Evolutionary conservation across 2,113 vertebrate genomes (phyloP).

Genomic region (Odocoileus hemionus): DNA sequence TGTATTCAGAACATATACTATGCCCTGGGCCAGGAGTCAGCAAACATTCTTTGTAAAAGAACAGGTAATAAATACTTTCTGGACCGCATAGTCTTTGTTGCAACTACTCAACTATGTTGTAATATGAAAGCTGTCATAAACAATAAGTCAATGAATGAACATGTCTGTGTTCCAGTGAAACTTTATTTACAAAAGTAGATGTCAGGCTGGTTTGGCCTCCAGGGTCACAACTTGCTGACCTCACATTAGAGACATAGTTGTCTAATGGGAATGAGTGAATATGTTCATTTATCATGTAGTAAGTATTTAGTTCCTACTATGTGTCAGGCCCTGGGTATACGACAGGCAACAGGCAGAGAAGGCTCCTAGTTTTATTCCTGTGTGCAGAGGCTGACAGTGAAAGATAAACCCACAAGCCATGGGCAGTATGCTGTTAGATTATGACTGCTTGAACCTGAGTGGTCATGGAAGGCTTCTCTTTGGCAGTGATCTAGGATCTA

Average conservation of each 20-base stretch:
- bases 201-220: not conserved
- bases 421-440: not conserved
- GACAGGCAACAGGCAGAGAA: not conserved
- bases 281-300: not conserved
- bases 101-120: not conserved
- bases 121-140: not conserved
- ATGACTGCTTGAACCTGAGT: not conserved
- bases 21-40: not conserved
- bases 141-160: not conserved
- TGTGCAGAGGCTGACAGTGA: not conserved
- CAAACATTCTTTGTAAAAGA: not conserved
- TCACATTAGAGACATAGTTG: not conserved
- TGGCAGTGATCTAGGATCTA: not conserved
- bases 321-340: not conserved
- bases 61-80: not conserved
- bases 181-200: not conserved
- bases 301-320: not conserved
- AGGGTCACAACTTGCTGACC: not conserved
- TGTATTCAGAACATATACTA: not conserved
- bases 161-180: not conserved
- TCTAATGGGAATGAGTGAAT: not conserved
- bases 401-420: not conserved
- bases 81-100: not conserved
- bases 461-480: not conserved
- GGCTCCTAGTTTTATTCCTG: not conserved